Percentiles rank a stretch among this genome's conserved stretches.
Evolutionary conservation across 2,113 vertebrate species (phyloP).

Genomic region (Brachypodius melanocephalos): DNA sequence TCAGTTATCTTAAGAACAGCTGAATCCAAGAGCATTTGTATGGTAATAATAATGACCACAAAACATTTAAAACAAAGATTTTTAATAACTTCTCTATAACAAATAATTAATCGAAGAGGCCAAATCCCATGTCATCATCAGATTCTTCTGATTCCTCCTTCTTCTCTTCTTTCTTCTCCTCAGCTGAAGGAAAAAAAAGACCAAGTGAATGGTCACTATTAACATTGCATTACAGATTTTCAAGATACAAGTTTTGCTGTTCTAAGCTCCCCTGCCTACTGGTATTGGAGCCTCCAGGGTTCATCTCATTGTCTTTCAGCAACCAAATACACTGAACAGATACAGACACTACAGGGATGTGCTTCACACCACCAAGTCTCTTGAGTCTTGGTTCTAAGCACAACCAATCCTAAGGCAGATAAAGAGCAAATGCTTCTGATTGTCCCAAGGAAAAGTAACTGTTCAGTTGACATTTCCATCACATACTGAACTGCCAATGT

Average conservation of each 20-base stretch:
- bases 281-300: background rate
- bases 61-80: slow-evolving; percentile 27
- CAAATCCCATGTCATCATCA: slow-evolving; percentile 96
- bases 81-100: slow-evolving; percentile 66
- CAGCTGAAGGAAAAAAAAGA: slow-evolving; percentile 48
- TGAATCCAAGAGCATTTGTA: background rate
- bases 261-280: background rate
- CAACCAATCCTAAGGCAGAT: background rate
- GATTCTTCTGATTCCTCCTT: slow-evolving; percentile 97
- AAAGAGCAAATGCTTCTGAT: background rate
- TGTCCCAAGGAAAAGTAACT: background rate
- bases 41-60: background rate
- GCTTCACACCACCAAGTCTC: background rate
- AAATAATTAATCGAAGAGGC: slow-evolving; percentile 87
- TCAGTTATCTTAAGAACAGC: background rate
- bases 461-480: background rate
- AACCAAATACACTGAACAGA: background rate
- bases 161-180: slow-evolving; percentile 93
- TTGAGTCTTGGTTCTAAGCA: background rate
- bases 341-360: background rate
- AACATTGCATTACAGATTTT: background rate
- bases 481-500: background rate
- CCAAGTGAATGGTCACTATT: background rate
- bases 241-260: background rate
- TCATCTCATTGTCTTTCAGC: background rate